Percentiles rank a stretch among this genome's conserved stretches.
Evolutionary conservation across 2,797 vertebrate species (phyloP).

Genomic region (Chanos chanos): DNA sequence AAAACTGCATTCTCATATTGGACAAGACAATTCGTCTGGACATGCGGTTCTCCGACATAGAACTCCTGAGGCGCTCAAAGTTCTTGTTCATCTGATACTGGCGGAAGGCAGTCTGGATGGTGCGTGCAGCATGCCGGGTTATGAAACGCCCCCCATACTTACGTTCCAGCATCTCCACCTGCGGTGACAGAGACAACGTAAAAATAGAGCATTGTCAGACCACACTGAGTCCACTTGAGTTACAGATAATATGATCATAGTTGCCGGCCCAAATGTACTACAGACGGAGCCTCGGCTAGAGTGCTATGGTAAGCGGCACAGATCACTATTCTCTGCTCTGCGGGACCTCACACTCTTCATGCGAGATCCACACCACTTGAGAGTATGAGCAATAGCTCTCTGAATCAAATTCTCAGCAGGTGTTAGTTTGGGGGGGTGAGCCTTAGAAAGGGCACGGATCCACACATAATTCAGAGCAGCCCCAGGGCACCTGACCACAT

Average conservation of each 20-base stretch:
- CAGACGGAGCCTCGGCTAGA: not conserved
- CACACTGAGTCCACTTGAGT: no score
- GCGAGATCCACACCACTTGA: constrained; percentile 1
- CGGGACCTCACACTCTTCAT: constrained; percentile 2
- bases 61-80: constrained; percentile 94
- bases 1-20: constrained; percentile 99
- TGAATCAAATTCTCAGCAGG: constrained; percentile 24
- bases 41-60: constrained; percentile 99
- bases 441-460: no score
- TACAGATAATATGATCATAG: not conserved
- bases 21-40: constrained; percentile 94
- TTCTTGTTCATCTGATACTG: constrained; percentile 99
- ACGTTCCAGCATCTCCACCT: constrained; percentile 99
- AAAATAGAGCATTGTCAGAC: constrained; percentile 1
- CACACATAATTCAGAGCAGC: no score
- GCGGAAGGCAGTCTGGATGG: constrained; percentile 96
- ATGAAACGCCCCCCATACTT: constrained; percentile 99
- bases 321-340: constrained; percentile 34
- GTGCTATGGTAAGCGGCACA: constrained; percentile 39
- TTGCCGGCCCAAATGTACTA: not conserved
- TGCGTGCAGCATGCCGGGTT: constrained; percentile 94
- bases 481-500: no score
- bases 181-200: constrained; percentile 8
- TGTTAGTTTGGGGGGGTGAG: no score
- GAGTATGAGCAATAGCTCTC: constrained; percentile 10